Evolutionary conservation across 1,140 invertebrate species (phyloP), one percentile per base, ranked within the genome.

Genomic region (Thaumetopoea pityocampa): DNA sequence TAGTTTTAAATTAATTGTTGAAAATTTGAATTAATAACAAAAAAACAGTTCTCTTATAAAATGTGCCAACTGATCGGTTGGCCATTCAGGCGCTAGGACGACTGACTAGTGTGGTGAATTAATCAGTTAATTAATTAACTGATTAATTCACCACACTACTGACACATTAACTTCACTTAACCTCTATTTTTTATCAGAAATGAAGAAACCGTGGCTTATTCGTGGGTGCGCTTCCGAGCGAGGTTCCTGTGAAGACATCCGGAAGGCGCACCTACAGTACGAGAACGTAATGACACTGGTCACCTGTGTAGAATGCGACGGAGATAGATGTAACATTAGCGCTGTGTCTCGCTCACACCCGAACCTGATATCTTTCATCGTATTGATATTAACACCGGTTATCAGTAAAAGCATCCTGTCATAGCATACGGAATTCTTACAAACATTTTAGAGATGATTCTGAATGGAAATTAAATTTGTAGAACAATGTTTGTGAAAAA

Each of bases 141-240:
- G 11, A 14, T 6, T 35, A 23, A 9, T 30, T 17, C 16, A 8
- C 16, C 4, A 9, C 6, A n/a, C 5, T 33, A 20, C 9, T 5
- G 16, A 10, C 33, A 8, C 3, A 22, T 24, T 24, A 8, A 5
- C 6, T 5, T 29, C 9, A 29, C 11, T 6, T 29, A 9, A 40
- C 6, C 14, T 26, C 12, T 26, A 9, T 27, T 20, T 27, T 30
- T 17, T 61, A 65, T 30, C 41, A 74, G 72, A 74, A 36, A 63
- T 66, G 61, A 58, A 62, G 8, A 52, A 36, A n/a, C 34, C 66
- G 0, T 66, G 57, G 58, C 53, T 53, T 30, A 61, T 81, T 3
- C 55, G 77, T 11, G 77, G 73, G 1, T 81, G 73, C 40, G 61
- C 58, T 6, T 65, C 70, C 5, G 71, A 78, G 32, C 51, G 67